Base-by-base conservation (phyloP, 1,140 invertebrate species). In the Epicauta chinensis region DNA sequence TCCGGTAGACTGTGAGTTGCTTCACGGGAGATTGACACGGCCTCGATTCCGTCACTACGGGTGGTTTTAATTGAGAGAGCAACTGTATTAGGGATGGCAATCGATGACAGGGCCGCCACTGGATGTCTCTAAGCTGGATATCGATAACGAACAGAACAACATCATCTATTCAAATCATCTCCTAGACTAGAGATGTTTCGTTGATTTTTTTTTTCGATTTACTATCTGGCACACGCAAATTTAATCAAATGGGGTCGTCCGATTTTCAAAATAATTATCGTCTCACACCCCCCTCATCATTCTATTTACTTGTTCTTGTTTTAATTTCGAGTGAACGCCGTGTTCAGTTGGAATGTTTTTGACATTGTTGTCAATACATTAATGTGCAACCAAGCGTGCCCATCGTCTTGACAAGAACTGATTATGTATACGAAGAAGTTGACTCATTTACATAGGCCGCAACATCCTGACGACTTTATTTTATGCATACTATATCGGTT, bases 301-400 rank as follows among this genome's bases (percentile, higher is more conserved):
- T 23, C 23, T 7, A 23, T 23, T 23, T 23, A 23, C 23, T n/a
- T 23, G 23, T 23, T 37, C 46, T 39, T 39, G 46, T 51, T 51
- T 51, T 51, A 51, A 51, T 51, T 51, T 51, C 38, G 37, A 40
- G 5, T 11, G 23, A 23, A n/a, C 16, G 12, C 45, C 17, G 32
- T 51, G 49, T 51, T 51, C 49, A 51, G 35, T 51, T 51, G 14
- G 49, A 42, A 51, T 51, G 49, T 42, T 51, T 51, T 51, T 51
- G 49, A 51, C 49, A 42, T 36, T 36, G 49, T 51, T 51, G 49
- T 51, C 49, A 51, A 42, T 51, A 51, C 35, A 36, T 42, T 51
- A 51, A 51, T 40, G 39, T 43, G 39, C 49, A 51, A 42, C 35
- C 39, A 37, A 31, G 49, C 49, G 49, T 51, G 38, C 15, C 39